Base-by-base conservation (phyloP, 2,797 vertebrate species). In the Mastacembelus armatus region DNA sequence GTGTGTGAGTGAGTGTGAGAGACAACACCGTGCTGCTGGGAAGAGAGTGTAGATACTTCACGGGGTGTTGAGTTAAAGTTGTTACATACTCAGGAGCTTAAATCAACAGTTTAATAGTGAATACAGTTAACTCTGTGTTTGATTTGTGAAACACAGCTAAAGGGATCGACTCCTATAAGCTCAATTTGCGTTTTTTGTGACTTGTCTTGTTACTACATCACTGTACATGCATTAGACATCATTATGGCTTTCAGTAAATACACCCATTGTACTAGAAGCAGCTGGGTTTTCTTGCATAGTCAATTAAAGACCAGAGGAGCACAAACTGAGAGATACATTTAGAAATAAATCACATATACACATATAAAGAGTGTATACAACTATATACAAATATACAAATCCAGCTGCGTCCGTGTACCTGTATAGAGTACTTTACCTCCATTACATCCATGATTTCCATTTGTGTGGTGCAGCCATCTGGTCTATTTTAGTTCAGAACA, bases 31-130 rank as follows among this genome's bases (percentile, higher is more conserved):
- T 77, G 58, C 64, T 76, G 75, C 71, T 69, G 78, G 10, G 70
- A 59, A 30, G 40, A 45, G 56, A 50, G 63, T 62, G 83, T 78
- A 78, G 54, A 80, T 68, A 58, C 76, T 74, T 65, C 15, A 11
- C 27, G 26, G 49, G 19, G n/a, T 55, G 61, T 54, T 51, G 43
- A 57, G 48, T 72, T 72, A 15, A 80, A 61, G 54, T 81, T 73
- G 59, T 67, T 66, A 71, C 57, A 55, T 50, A 67, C 56, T 62
- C n/a, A 0, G 43, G 15, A 68, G 70, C 51, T 72, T 47, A 60
- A 58, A 61, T 36, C 66, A 22, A n/a, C n/a, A n/a, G n/a, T n/a
- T n/a, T n/a, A n/a, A n/a, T n/a, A n/a, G n/a, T 4, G 12, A 42
- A 32, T 56, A 39, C 62, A 66, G 61, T 68, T 36, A 32, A 52